Conservation (phyloP, 2,888 invertebrate species). For the Orchestes rusci region DNA sequence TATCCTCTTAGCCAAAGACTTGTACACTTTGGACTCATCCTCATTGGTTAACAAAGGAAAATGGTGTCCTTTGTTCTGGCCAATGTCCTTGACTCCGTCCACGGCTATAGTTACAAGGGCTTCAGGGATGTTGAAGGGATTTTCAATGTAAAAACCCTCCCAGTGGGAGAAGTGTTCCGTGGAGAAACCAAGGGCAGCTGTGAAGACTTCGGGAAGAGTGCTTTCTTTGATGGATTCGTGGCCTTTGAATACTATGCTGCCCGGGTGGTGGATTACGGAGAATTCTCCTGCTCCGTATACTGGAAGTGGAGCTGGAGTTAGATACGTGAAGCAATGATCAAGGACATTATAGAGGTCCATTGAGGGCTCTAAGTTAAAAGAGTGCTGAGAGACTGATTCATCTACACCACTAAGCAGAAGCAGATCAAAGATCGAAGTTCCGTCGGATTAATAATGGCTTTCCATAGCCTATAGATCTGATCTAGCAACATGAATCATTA, state of each 20-base stretch:
- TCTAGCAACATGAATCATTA: too few relatives aligned
- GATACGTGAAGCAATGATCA: not conserved
- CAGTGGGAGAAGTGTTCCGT: conserved; percentile 64
- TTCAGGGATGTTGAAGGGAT: conserved; percentile 70
- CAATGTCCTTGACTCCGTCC: conserved; percentile 58
- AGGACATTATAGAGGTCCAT: not conserved
- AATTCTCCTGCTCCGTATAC: conserved; percentile 59
- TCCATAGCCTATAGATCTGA: too few relatives aligned
- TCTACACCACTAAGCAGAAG: too few relatives aligned
- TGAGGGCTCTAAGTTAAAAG: not conserved
- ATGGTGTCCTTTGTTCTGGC: conserved; percentile 47
- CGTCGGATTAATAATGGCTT: too few relatives aligned
- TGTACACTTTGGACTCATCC: conserved; percentile 56
- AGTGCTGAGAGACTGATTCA: too few relatives aligned
- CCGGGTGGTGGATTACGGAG: conserved; percentile 59
- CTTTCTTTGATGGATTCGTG: conserved; percentile 56
- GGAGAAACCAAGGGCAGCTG: conserved; percentile 65
- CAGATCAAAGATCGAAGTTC: too few relatives aligned
- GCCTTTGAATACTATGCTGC: conserved; percentile 61
- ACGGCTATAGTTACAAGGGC: conserved; percentile 61
- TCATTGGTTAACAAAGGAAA: conserved; percentile 56
- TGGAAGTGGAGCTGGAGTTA: conserved; percentile 29
- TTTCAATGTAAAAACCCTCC: conserved; percentile 58
- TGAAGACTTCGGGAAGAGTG: conserved; percentile 61
- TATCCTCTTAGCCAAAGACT: conserved; percentile 52